These are phyloP conservation scores for Pogonocichla stellata DNA, from an alignment of 2,113 vertebrate genomes.

Conservation along the genomic window DNA sequence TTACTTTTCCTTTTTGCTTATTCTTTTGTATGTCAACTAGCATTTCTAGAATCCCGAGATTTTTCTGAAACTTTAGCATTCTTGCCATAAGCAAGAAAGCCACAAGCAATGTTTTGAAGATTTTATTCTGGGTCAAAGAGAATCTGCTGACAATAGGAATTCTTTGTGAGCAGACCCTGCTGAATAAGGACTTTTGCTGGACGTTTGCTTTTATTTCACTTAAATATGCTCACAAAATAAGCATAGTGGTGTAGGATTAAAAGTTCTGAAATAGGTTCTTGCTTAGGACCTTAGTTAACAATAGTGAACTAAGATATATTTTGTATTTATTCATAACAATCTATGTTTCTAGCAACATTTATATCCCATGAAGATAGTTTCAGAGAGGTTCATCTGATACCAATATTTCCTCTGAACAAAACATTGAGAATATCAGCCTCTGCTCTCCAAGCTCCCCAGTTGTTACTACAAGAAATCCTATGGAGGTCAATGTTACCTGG, in stretches of 20 bases:
- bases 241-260: background rate
- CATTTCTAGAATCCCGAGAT: background rate
- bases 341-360: background rate
- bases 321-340: background rate
- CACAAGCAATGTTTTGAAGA: background rate
- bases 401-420: background rate
- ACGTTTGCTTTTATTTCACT: background rate
- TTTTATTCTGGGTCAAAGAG: background rate
- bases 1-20: background rate
- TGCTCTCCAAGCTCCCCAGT: background rate
- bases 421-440: background rate
- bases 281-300: background rate
- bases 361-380: background rate
- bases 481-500: background rate
- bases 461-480: background rate
- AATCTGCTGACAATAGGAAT: background rate
- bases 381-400: background rate
- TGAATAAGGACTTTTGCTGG: background rate
- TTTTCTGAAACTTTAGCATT: background rate
- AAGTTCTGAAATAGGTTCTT: background rate
- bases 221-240: background rate
- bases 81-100: background rate
- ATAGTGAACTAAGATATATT: background rate
- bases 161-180: background rate
- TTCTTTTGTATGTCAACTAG: background rate